Evolutionary conservation across 2,888 invertebrate species (phyloP), one percentile per base, ranked within the genome.

Genomic region (Diadegma fenestrale): DNA sequence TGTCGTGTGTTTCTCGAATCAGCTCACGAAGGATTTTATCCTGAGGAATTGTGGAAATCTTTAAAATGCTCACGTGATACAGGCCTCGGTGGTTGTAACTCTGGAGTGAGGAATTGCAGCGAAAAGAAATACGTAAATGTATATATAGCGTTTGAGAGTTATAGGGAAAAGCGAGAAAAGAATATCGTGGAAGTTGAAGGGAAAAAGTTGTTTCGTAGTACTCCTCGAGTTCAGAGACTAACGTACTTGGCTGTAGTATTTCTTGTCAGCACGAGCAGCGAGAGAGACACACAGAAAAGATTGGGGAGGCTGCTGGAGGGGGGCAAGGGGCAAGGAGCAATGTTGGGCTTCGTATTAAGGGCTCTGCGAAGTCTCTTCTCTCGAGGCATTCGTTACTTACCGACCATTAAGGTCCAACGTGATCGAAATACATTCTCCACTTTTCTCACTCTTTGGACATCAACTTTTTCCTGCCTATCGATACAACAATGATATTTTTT

Each of bases 311-410:
- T 80, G 68, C 88, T 87, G 58, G 58, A 2, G 26, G 6, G 33
- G 33, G 33, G 33, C n/a, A 4, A 5, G 33, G 1, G 1, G 58
- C 26, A 6, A 22, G 26, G 26, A 1, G 26, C 26, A 58, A 58
- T 26, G 58, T 58, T 58, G 58, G 58, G 58, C 26, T 58, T 58
- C 14, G 90, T 90, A 89, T 88, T 77, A 86, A 80, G 76, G 80
- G 79, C 64, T 73, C 78, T 81, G 87, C 82, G 76, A 80, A 80
- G 85, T 84, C 87, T 86, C 86, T 76, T 26, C 69, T 30, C 77
- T 43, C 41, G 12, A 76, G 85, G 89, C 91, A 89, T 92, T 91
- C 88, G 89, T 92, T 91, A 91, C 90, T 91, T 90, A 90, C 89
- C 86, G 88, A 81, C 89, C 90, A 89, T 92, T 90, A 91, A 89